Evolutionary conservation across 2,797 vertebrate species (phyloP).

Genomic region (Cetoscarus ocellatus): DNA sequence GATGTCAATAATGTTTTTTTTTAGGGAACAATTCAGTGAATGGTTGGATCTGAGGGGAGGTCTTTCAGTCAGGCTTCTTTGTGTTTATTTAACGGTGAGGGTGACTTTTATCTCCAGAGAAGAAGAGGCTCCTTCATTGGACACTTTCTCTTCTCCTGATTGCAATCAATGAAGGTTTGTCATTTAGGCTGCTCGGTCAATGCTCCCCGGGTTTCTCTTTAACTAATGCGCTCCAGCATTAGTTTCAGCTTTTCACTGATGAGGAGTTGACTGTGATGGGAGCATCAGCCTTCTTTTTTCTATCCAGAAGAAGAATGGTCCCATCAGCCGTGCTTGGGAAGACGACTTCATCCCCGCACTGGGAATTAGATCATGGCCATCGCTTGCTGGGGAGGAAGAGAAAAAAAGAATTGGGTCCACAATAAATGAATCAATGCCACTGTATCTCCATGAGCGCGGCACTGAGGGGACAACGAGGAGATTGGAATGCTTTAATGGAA

Average conservation of each 20-base stretch:
- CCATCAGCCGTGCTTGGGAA: constrained; percentile 64
- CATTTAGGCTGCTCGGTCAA: constrained; percentile 42
- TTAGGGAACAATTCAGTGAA: constrained; percentile 27
- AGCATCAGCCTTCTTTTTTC: constrained; percentile 51
- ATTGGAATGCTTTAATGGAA: constrained; percentile 68
- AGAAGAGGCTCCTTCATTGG: constrained; percentile 29
- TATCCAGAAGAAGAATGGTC: constrained; percentile 71
- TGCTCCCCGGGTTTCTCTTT: constrained; percentile 47
- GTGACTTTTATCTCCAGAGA: constrained; percentile 52
- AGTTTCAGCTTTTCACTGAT: constrained; percentile 41
- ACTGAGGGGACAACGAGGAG: constrained; percentile 34
- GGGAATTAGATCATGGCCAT: constrained; percentile 81
- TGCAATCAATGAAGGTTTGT: constrained; percentile 58
- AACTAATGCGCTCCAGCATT: constrained; percentile 60
- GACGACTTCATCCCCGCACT: constrained; percentile 77
- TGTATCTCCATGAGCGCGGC: constrained; percentile 68
- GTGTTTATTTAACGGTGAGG: constrained; percentile 36
- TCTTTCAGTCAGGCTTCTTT: constrained; percentile 39
- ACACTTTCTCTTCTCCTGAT: constrained; percentile 28
- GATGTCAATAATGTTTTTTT: constrained; percentile 52
- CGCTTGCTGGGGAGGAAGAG: constrained; percentile 64
- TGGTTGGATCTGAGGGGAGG: constrained; percentile 21
- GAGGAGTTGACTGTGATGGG: constrained; percentile 55
- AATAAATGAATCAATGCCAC: constrained; percentile 79
- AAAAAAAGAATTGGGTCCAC: constrained; percentile 67